Percentiles rank a stretch among this genome's conserved stretches.
phyloP scores from a whole-genome alignment of 2,888 invertebrate genomes.

The Capitulum mitella region DNA sequence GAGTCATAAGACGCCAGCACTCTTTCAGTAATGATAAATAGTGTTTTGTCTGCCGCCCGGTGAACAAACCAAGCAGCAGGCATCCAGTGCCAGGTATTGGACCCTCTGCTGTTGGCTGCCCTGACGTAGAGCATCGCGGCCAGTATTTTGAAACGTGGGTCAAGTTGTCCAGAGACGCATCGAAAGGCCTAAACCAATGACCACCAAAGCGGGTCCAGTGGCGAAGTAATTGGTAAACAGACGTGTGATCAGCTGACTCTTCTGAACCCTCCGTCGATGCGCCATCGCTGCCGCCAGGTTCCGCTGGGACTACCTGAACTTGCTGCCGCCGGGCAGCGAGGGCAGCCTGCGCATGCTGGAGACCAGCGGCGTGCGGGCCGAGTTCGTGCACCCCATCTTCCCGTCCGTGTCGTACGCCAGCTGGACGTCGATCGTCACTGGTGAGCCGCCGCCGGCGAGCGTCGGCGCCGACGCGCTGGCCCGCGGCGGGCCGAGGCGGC shows the following conservation, averaged over 20 bases:
- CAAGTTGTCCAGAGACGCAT: no score
- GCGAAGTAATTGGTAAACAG: no score
- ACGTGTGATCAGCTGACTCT: background rate
- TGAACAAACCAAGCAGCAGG: no score
- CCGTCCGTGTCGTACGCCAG: conserved; percentile 40
- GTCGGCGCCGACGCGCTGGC: no score
- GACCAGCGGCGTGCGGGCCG: conserved; percentile 38
- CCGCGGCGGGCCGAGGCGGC: no score
- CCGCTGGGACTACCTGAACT: background rate
- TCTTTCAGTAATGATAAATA: no score
- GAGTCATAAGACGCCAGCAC: no score
- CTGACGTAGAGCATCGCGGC: background rate
- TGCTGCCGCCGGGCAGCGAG: background rate
- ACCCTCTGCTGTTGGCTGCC: background rate
- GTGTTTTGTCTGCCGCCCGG: no score
- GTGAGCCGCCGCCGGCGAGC: no score
- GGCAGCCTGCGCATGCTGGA: background rate
- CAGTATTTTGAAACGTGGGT: background rate
- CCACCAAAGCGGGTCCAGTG: no score
- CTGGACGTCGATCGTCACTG: conserved; percentile 39
- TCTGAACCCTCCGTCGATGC: background rate
- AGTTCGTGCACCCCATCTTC: conserved; percentile 40
- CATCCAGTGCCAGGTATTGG: no score
- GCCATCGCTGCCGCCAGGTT: background rate
- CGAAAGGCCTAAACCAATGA: no score